A percentile compares a stretch with the other conserved stretches of the same genome.
Evolutionary conservation across 2,888 invertebrate genomes (phyloP).

Genomic region (Epistrophella euchroma): DNA sequence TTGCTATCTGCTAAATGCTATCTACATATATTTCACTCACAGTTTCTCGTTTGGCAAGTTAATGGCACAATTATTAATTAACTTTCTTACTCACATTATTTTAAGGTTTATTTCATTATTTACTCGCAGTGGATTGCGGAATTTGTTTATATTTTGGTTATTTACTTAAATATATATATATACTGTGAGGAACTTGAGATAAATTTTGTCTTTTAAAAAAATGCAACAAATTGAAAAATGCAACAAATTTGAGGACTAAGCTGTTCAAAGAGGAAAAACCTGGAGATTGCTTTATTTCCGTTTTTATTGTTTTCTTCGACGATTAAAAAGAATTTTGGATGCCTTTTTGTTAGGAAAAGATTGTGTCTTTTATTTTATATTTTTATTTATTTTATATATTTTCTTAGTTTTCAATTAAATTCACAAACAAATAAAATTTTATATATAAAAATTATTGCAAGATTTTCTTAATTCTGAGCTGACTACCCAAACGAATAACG

Average conservation of each 20-base stretch:
- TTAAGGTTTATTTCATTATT: slow-evolving; percentile 1
- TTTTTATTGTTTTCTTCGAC: neutral
- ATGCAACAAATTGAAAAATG: slow-evolving; percentile 16
- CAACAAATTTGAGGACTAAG: slow-evolving; percentile 27
- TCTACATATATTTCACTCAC: slow-evolving; percentile 30
- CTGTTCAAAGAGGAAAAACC: neutral
- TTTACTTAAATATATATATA: neutral
- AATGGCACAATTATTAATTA: slow-evolving; percentile 41
- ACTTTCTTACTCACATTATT: slow-evolving; percentile 49
- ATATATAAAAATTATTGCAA: slow-evolving; percentile 16
- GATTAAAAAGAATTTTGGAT: neutral
- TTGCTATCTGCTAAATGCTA: slow-evolving; percentile 13
- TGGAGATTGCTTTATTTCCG: neutral
- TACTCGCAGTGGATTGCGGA: neutral
- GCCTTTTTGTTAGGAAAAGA: neutral
- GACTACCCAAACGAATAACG: slow-evolving; percentile 8
- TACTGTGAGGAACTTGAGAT: neutral
- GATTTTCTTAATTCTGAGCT: neutral
- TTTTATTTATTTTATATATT: too few species aligned
- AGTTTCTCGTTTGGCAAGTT: slow-evolving; percentile 52
- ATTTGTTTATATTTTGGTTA: neutral
- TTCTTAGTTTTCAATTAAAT: neutral
- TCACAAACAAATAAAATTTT: slow-evolving; percentile 19
- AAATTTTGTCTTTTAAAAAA: neutral
- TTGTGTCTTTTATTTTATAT: neutral